Base-by-base conservation (phyloP, 1,140 invertebrate genomes). In the Tigriopus japonicus region DNA sequence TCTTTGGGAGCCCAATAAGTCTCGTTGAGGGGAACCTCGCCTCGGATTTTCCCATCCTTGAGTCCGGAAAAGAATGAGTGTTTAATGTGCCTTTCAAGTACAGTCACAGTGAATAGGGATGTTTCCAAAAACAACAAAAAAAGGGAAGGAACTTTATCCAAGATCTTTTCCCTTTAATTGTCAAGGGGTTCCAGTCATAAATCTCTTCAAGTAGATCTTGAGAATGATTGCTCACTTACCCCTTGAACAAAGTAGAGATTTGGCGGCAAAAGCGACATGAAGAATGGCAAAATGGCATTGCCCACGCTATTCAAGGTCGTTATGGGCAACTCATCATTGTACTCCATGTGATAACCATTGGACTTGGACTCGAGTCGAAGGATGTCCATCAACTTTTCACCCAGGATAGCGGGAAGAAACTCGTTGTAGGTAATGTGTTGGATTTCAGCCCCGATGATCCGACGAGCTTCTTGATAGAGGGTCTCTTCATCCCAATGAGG, bases 401-500 rank as follows among this genome's bases (percentile, higher is more conserved):
- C 78, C 58, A 83, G 72, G 35, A 82, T 72, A 9, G 76, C 64
- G 6, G 81, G 80, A 42, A 83, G 67, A 72, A 76, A 81, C 67
- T 83, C 80, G 63, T 77, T 76, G 66, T 81, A 84, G 0, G 78
- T 78, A 40, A 83, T 78, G 63, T 82, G 71, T 65, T 79, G 77
- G 24, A 73, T 66, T 62, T 75, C 66, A 5, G 74, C 77, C 28
- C 70, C 69, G 0, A 77, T 67, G 54, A 79, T 74, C 55, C 72
- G 68, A 55, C 77, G 59, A 3, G 74, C 66, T 67, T 80, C 76
- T 70, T 96, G 89, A 73, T 83, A 93, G 1, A 86, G 70, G 0
- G 77, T 84, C 69, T 91, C 87, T 67, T 92, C 88, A 62, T 79
- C 77, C 84, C 87, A 92, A 63, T 86, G 83, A 0, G 85, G 85